Evolutionary conservation across 2,797 vertebrate genomes (phyloP).

Genomic region (Graptemys geographica): DNA sequence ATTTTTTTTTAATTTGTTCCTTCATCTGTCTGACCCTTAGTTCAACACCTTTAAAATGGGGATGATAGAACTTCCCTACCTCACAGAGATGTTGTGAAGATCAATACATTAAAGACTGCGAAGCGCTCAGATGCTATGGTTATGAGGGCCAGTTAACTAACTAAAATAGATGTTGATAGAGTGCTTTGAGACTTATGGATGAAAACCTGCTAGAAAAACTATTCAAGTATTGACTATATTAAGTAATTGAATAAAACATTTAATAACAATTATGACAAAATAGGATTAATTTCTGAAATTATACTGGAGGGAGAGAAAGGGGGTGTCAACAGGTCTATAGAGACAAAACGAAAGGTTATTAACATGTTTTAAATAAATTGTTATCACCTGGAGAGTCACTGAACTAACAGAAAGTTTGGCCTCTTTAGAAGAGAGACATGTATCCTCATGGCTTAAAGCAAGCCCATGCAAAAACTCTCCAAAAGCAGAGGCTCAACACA

Average conservation of each 20-base stretch:
- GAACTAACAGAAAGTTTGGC: neutral
- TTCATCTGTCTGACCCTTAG: neutral
- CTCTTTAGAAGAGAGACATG: neutral
- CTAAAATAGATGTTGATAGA: neutral
- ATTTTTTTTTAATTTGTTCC: neutral
- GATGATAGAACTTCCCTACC: neutral
- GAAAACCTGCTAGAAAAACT: neutral
- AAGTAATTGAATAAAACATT: neutral
- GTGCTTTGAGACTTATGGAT: neutral
- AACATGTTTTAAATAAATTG: too few species aligned
- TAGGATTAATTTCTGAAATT: neutral
- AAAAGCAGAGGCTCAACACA: neutral
- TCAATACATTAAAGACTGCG: neutral
- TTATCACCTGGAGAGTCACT: neutral
- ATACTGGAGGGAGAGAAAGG: neutral
- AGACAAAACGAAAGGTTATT: too few species aligned
- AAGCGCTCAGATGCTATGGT: neutral
- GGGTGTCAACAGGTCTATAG: neutral
- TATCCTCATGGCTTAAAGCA: too few species aligned
- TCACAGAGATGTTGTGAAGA: neutral
- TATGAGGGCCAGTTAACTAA: neutral
- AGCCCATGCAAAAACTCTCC: too few species aligned
- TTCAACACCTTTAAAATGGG: neutral
- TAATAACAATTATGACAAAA: neutral
- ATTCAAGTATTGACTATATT: neutral